These are phyloP conservation scores for Thymelicus acteon DNA, from an alignment of 2,888 invertebrate species.

Conservation along the genomic window DNA sequence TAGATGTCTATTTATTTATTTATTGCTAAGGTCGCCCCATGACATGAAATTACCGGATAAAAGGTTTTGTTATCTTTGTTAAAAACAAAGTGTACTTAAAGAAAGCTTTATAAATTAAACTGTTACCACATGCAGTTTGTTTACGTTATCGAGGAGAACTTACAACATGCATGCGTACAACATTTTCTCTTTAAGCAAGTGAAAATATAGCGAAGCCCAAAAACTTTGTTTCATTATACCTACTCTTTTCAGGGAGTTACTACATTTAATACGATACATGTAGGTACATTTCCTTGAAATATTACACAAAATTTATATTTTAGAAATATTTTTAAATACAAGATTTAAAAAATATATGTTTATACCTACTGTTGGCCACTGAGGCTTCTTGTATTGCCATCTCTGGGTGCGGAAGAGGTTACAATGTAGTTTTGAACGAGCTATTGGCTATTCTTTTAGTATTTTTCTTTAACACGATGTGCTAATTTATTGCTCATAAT, in stretches of 20 bases:
- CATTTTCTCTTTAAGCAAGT: conserved; percentile 41
- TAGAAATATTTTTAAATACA: no score
- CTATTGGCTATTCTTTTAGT: no score
- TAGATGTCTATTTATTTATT: neutral
- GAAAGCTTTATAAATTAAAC: conserved; percentile 39
- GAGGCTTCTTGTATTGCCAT: no score
- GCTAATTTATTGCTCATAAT: no score
- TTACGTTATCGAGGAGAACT: conserved; percentile 5
- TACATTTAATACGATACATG: no score
- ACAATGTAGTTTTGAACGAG: no score
- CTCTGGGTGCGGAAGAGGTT: no score
- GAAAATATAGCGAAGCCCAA: conserved; percentile 38
- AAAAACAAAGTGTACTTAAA: conserved; percentile 17
- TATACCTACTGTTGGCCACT: no score
- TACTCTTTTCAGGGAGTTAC: conserved; percentile 36
- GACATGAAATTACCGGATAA: no score
- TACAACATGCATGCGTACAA: conserved; percentile 39
- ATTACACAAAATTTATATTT: neutral
- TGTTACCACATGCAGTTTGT: neutral
- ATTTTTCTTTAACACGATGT: no score
- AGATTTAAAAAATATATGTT: no score
- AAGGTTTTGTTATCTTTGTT: no score
- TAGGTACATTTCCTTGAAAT: neutral
- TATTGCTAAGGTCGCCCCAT: neutral
- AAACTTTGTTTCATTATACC: conserved; percentile 40